Conservation (phyloP, 2,113 vertebrate genomes). For the Halichoerus grypus region DNA sequence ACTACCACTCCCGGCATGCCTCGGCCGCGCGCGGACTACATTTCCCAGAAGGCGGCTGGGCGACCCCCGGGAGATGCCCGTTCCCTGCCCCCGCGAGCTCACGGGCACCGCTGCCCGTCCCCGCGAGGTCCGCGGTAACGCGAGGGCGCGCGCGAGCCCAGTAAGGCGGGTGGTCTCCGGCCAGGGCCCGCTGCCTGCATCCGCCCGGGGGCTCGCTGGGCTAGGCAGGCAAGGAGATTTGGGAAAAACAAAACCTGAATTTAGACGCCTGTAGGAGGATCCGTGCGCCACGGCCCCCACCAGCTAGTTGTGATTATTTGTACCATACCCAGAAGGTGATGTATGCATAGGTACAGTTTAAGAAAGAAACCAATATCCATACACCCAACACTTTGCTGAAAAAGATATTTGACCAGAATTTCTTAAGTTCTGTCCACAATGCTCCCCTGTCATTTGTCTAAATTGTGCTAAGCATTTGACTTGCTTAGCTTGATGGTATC, state of each 20-base stretch:
- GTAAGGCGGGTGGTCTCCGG: rapidly evolving
- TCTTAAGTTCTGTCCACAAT: background rate
- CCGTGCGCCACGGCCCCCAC: background rate
- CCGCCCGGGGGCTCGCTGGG: background rate
- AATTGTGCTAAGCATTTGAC: background rate
- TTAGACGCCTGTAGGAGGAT: background rate
- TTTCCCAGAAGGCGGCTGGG: background rate
- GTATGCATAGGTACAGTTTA: background rate
- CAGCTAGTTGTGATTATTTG: background rate
- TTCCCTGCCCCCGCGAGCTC: rapidly evolving
- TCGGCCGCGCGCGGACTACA: background rate
- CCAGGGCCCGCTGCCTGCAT: background rate
- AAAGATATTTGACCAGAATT: background rate
- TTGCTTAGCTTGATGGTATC: background rate
- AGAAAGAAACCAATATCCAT: background rate
- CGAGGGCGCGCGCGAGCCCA: rapidly evolving
- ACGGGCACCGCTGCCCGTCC: rapidly evolving
- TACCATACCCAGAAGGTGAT: background rate
- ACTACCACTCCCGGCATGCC: constrained; percentile 66
- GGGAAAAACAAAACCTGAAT: background rate
- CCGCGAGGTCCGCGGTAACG: background rate
- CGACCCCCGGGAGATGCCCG: background rate
- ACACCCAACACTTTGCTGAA: background rate
- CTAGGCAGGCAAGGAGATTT: background rate
- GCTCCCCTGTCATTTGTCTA: background rate